These are phyloP conservation scores for Amorpha juglandis DNA, from an alignment of 2,888 invertebrate genomes.

Conservation along the genomic window DNA sequence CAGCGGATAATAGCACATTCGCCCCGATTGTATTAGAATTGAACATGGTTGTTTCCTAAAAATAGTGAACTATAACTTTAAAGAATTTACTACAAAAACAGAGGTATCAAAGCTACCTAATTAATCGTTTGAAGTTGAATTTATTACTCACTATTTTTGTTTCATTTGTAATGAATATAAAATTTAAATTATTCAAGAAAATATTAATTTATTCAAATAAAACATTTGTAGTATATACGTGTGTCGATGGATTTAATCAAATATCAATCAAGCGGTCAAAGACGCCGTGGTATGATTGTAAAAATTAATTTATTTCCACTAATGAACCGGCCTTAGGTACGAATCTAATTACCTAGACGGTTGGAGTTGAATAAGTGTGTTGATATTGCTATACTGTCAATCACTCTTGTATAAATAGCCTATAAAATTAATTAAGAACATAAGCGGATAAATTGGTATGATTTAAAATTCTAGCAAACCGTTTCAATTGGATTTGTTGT, in stretches of 20 bases:
- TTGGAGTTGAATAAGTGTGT: constrained; percentile 18
- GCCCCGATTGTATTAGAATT: neutral
- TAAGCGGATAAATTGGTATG: constrained; percentile 4
- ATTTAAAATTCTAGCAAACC: neutral
- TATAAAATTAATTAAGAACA: constrained; percentile 16
- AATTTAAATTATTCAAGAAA: constrained; percentile 13
- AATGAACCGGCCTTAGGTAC: constrained; percentile 28
- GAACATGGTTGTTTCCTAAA: no score
- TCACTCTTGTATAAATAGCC: constrained; percentile 13
- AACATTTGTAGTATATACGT: constrained; percentile 28
- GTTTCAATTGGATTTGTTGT: constrained; percentile 3
- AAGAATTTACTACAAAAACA: neutral
- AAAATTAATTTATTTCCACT: constrained; percentile 31
- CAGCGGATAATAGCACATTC: no score
- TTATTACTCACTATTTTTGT: neutral
- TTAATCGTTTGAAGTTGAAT: constrained; percentile 14
- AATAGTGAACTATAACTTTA: constrained; percentile 1
- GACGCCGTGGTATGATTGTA: constrained; percentile 16
- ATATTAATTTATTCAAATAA: constrained; percentile 27
- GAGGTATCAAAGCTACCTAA: constrained; percentile 11
- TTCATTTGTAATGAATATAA: constrained; percentile 15
- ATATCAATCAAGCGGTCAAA: constrained; percentile 26
- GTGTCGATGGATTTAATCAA: constrained; percentile 30
- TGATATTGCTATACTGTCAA: constrained; percentile 17
- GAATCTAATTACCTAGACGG: constrained; percentile 18